Base-by-base conservation (phyloP, 2,113 vertebrate species). In the Aptenodytes patagonicus region DNA sequence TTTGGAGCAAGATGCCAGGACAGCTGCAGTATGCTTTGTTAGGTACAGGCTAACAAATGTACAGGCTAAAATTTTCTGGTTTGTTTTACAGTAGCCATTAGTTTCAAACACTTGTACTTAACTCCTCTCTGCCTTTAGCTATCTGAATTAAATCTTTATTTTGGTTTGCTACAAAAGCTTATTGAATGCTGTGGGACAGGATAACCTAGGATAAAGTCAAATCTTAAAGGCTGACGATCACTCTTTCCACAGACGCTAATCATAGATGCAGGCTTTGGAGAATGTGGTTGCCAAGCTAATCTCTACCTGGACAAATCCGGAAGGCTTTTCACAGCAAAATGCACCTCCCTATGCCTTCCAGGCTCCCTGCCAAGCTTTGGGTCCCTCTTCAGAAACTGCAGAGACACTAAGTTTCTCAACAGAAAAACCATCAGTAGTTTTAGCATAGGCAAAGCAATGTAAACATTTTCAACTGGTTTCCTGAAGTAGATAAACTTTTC, bases 381-480 rank as follows among this genome's bases (percentile, higher is more conserved):
- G n/a, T 82, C 24, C 46, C 49, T 49, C 60, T 66, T 40, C 83
- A 51, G 52, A 79, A 71, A 42, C 21, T 7, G 3, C 6, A 26
- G 17, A 62, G 54, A 54, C n/a, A 49, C 17, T 29, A 44, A 17
- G 49, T 9, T 47, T 44, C 80, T 42, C 64, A 78, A 10, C 22
- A 80, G 36, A 80, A 70, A 65, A 49, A 1, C 2, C 29, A 61
- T 4, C 24, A 44, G 34, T 47, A 19, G n/a, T 61, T 29, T 28
- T 10, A 36, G 34, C 60, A 52, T 0, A 17, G 11, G 58, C 18
- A 85, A 68, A 85, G 49, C 66, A 51, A 49, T 0, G 1, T 4
- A 20, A 3, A 5, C 1, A 3, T 11, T 17, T 71, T 40, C 54
- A 70, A 10, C 11, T 9, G 20, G 6, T 22, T 38, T 18, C n/a